phyloP scores from a whole-genome alignment of 2,113 vertebrate genomes.

The Heloderma charlesbogerti region DNA sequence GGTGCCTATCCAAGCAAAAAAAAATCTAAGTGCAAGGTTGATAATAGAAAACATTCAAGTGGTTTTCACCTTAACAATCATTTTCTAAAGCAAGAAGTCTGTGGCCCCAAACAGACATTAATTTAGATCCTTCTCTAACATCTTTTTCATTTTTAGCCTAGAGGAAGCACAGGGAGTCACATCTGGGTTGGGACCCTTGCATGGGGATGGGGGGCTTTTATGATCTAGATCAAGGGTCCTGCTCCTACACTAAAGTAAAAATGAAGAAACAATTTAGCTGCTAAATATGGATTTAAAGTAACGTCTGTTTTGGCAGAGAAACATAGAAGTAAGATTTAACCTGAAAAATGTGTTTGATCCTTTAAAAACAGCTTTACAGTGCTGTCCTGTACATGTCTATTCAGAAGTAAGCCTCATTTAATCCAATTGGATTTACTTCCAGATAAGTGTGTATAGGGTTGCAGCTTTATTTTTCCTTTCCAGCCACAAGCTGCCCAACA shows the following conservation, averaged over 20 bases:
- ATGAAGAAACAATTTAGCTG: too few relatives aligned
- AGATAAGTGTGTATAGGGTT: background rate
- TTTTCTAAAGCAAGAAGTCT: background rate
- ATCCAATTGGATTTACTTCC: background rate
- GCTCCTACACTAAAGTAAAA: too few relatives aligned
- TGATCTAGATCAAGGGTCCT: too few relatives aligned
- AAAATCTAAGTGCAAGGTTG: background rate
- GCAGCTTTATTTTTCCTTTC: background rate
- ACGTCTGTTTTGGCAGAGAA: too few relatives aligned
- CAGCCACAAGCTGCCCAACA: background rate
- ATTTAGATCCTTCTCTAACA: too few relatives aligned
- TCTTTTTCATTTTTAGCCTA: too few relatives aligned
- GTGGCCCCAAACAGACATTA: background rate
- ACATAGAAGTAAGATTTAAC: background rate
- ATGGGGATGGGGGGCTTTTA: too few relatives aligned
- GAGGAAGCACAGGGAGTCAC: too few relatives aligned
- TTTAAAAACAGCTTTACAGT: background rate
- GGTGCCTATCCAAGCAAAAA: background rate
- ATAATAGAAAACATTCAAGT: background rate
- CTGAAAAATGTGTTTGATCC: too few relatives aligned
- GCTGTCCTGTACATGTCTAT: background rate
- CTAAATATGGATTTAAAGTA: too few relatives aligned
- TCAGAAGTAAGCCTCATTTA: background rate
- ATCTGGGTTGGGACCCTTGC: too few relatives aligned
- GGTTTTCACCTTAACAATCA: background rate